Conservation (phyloP, 2,888 invertebrate species). For the Beris morrisii region DNA sequence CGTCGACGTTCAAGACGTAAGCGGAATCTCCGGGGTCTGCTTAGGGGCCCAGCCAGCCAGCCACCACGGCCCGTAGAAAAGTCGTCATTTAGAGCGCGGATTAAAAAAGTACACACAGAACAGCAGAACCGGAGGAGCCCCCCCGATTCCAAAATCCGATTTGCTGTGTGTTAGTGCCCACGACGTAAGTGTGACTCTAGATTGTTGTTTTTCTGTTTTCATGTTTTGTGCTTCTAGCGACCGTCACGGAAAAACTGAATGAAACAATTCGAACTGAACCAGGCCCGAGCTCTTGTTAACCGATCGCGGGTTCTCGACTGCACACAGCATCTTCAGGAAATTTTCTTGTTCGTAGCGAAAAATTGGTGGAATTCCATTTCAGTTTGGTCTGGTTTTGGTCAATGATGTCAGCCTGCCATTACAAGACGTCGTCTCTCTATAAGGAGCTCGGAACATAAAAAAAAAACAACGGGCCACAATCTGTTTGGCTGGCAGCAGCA, state of each 20-base stretch:
- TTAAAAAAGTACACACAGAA: too few relatives aligned
- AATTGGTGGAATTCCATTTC: too few relatives aligned
- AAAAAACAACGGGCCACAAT: background rate
- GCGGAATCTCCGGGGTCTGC: background rate
- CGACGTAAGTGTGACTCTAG: too few relatives aligned
- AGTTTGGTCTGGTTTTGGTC: background rate
- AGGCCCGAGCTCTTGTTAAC: background rate
- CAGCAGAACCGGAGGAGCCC: too few relatives aligned
- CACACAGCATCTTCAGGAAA: background rate
- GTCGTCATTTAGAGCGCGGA: too few relatives aligned
- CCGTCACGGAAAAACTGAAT: too few relatives aligned
- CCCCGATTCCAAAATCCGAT: too few relatives aligned
- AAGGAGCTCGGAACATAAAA: slow-evolving; percentile 18
- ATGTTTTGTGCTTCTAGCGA: too few relatives aligned
- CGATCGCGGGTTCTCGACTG: background rate
- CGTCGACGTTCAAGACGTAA: background rate
- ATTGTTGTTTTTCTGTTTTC: too few relatives aligned
- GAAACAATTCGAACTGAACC: too few relatives aligned
- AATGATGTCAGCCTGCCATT: slow-evolving; percentile 23
- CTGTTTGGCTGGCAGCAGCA: background rate
- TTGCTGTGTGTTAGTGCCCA: too few relatives aligned
- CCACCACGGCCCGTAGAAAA: background rate
- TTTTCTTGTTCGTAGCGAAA: too few relatives aligned
- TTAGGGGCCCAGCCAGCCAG: background rate
- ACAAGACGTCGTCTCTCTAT: slow-evolving; percentile 14